Percentiles rank a stretch among this genome's conserved stretches.
These are phyloP conservation scores for Tribolium madens DNA, from an alignment of 1,140 invertebrate species.

Conservation along the genomic window DNA sequence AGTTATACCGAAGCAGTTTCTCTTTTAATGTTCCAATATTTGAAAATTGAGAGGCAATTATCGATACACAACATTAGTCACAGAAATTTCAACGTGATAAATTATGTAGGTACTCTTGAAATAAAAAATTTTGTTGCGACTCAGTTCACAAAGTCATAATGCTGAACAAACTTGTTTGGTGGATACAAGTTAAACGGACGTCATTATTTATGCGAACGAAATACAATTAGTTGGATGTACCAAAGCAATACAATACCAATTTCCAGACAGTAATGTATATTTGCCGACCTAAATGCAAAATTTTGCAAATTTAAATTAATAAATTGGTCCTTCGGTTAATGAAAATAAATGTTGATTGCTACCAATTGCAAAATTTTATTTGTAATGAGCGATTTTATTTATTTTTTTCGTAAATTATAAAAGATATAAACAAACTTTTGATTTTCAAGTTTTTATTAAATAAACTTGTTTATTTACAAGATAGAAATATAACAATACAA, in stretches of 20 bases:
- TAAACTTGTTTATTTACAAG: background rate
- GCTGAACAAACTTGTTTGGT: conserved; percentile 22
- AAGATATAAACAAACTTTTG: too few species aligned
- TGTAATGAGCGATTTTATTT: background rate
- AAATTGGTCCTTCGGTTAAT: conserved; percentile 9
- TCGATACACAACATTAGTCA: background rate
- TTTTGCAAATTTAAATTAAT: conserved; percentile 37
- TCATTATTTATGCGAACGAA: conserved; percentile 44
- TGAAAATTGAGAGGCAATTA: background rate
- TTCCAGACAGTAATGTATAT: conserved; percentile 32
- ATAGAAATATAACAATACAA: background rate
- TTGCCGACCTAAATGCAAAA: conserved; percentile 17
- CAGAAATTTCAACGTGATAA: background rate
- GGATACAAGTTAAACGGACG: conserved; percentile 40
- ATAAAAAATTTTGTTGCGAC: background rate
- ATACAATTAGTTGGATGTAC: conserved; percentile 34
- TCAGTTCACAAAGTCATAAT: conserved; percentile 20
- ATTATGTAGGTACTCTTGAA: background rate
- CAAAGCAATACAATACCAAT: conserved; percentile 38
- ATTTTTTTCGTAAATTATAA: too few species aligned
- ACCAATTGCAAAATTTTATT: background rate
- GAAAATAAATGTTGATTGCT: conserved; percentile 1
- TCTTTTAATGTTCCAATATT: too few species aligned
- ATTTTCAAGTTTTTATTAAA: background rate
- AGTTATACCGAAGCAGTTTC: too few species aligned